These are phyloP conservation scores for Plebejus anna DNA, from an alignment of 2,888 invertebrate species.

Conservation along the genomic window DNA sequence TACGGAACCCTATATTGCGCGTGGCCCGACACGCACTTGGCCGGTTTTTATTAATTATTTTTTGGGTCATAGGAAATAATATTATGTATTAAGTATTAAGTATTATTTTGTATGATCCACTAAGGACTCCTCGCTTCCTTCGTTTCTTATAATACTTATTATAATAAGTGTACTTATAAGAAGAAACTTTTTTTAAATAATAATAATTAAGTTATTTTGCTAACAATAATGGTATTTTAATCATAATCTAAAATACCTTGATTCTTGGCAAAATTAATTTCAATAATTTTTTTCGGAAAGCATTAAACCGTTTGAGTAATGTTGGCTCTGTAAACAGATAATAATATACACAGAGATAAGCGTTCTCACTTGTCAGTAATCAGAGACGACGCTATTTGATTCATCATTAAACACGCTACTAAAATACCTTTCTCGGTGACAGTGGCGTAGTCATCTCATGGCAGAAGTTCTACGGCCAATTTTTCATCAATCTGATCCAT, in stretches of 20 bases:
- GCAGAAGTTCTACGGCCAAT: too few species aligned
- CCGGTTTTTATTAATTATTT: too few species aligned
- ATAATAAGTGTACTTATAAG: too few species aligned
- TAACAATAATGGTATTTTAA: background rate
- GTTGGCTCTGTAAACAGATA: constrained; percentile 45
- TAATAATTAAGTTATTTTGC: background rate
- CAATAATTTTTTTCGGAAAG: background rate
- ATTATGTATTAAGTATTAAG: too few species aligned
- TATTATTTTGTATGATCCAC: too few species aligned
- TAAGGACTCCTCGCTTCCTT: too few species aligned
- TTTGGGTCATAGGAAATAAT: too few species aligned
- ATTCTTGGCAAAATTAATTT: background rate
- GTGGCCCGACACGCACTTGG: too few species aligned
- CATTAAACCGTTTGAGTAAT: constrained; percentile 29
- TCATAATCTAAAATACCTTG: background rate
- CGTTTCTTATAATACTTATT: too few species aligned
- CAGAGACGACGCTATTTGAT: constrained; percentile 40
- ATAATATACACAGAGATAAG: constrained; percentile 39
- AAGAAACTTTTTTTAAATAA: too few species aligned
- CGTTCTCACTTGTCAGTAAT: constrained; percentile 42
- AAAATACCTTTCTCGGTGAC: constrained; percentile 7
- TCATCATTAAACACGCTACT: constrained; percentile 22
- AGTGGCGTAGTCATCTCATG: background rate
- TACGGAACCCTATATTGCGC: too few species aligned
- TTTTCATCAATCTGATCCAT: too few species aligned